Base-by-base conservation (phyloP, 2,797 vertebrate species). In the Moxostoma hubbsi region DNA sequence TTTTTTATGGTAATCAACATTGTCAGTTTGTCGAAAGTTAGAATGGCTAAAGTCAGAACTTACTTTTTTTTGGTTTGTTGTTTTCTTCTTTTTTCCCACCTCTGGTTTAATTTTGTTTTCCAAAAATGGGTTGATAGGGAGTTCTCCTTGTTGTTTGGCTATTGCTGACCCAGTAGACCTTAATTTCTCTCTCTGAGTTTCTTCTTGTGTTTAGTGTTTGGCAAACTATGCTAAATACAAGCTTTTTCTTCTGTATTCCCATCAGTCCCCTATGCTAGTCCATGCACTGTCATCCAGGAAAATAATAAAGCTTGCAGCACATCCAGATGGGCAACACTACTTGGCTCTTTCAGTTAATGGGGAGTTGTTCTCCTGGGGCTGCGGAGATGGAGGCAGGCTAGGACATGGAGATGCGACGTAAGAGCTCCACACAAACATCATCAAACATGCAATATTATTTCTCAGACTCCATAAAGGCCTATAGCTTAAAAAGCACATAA, bases 341-440 rank as follows among this genome's bases (percentile, higher is more conserved):
- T 87, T 99, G 85, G 97, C 97, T 57, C 91, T 99, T 87, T 96
- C 98, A 2, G 92, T 95, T 72, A 97, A 94, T 0, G 97, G 98
- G 55, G 98, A 99, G 90, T 95, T 99, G 82, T 99, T 96, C 86
- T 98, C 98, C 71, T 99, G 98, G 98, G 98, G 98, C 63, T 99
- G 97, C 63, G 98, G 98, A 45, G 98, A 99, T 50, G 96, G 98
- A 11, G 98, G 98, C 15, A 94, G 98, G 66, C 94, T 99, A 10
- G 98, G 98, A 87, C 98, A 99, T 2, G 98, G 98, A 68, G 98
- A 99, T 89, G 96, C 97, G 2, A 95, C 97, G 98, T 99, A 95
- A 79, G 96, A 53, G 12, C 46, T 10, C 9, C 55, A 62, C 9
- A 55, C 9, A n/a, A 55, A 10, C 2, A n/a, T 18, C 9, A 46